phyloP scores from a whole-genome alignment of 2,888 invertebrate species.

The Eledone cirrhosa region DNA sequence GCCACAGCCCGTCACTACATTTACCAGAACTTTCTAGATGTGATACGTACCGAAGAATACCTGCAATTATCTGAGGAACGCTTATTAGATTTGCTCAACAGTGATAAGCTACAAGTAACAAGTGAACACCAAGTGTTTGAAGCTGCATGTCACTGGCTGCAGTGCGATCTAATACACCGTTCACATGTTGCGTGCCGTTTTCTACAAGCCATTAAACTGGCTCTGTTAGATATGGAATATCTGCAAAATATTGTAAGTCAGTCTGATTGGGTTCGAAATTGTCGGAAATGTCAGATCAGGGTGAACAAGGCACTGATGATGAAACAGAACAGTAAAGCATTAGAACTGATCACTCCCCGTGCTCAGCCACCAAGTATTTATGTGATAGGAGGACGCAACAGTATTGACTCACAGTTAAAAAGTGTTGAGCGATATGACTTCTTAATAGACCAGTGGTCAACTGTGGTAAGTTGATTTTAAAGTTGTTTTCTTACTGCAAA shows the following conservation, averaged over 20 bases:
- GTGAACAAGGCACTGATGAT: conserved; percentile 59
- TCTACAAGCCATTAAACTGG: conserved; percentile 59
- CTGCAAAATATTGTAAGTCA: conserved; percentile 60
- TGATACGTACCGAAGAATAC: conserved; percentile 62
- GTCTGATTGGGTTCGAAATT: conserved; percentile 59
- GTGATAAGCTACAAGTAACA: conserved; percentile 60
- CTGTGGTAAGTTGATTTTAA: conserved; percentile 58
- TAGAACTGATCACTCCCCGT: conserved; percentile 52
- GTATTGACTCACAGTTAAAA: conserved; percentile 61
- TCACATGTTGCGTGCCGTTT: conserved; percentile 51
- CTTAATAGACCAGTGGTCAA: conserved; percentile 60
- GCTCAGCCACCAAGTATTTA: conserved; percentile 63
- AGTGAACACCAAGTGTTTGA: conserved; percentile 61
- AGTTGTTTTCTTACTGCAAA: not conserved
- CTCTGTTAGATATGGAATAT: conserved; percentile 56
- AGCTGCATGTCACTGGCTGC: conserved; percentile 59
- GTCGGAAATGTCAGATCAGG: conserved; percentile 60
- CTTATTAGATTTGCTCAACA: conserved; percentile 52
- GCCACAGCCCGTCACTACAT: conserved; percentile 57
- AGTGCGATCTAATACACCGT: conserved; percentile 50
- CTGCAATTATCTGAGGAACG: conserved; percentile 57
- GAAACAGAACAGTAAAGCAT: conserved; percentile 52
- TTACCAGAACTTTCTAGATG: conserved; percentile 62
- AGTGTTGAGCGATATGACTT: conserved; percentile 63
- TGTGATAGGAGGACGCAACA: conserved; percentile 64